Conservation (phyloP, 2,888 invertebrate genomes). For the Stegana nigrithorax region DNA sequence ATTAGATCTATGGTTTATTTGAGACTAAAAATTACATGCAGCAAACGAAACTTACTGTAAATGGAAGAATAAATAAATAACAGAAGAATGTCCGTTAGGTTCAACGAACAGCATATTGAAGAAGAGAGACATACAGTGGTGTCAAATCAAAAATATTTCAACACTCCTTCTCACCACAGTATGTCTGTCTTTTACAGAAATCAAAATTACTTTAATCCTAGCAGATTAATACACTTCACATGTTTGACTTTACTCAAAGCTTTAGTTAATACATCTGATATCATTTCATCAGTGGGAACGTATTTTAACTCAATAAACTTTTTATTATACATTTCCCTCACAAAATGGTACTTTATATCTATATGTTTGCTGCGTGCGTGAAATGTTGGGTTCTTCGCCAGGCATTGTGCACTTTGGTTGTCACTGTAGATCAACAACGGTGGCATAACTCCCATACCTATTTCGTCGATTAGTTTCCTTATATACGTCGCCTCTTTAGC, state of each 20-base stretch:
- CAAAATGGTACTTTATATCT: background rate
- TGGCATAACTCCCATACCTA: background rate
- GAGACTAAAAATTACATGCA: too few species aligned
- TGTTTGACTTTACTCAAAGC: background rate
- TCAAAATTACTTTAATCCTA: background rate
- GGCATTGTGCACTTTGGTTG: background rate
- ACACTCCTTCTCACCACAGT: background rate
- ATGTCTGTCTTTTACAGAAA: background rate
- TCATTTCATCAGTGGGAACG: background rate
- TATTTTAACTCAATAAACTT: background rate
- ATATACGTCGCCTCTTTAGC: constrained; percentile 29
- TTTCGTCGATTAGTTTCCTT: background rate
- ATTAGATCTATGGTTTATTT: too few species aligned
- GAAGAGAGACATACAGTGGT: too few species aligned
- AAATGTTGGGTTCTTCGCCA: background rate
- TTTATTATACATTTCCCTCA: background rate
- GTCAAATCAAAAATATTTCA: too few species aligned
- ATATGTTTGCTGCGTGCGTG: background rate
- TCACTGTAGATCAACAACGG: background rate
- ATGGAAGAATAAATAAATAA: too few species aligned
- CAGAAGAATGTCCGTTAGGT: too few species aligned
- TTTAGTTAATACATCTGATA: background rate
- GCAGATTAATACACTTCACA: background rate
- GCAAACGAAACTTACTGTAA: too few species aligned
- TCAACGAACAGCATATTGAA: too few species aligned